Evolutionary conservation across 2,113 vertebrate species (phyloP).

Genomic region (Cichladusa arquata): DNA sequence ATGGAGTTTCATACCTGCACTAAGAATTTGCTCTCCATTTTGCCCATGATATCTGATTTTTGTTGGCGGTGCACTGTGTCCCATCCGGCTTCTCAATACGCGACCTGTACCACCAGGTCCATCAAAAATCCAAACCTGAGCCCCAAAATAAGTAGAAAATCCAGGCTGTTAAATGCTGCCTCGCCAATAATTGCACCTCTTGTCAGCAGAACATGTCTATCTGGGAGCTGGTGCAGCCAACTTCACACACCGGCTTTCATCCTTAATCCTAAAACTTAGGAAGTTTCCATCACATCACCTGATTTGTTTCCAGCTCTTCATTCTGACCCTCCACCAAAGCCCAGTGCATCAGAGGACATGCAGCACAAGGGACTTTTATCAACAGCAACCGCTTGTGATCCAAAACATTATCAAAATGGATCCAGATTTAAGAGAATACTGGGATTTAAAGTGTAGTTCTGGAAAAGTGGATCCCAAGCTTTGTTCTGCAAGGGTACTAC

Average conservation of each 20-base stretch:
- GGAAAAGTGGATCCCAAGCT: background rate
- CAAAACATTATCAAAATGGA: background rate
- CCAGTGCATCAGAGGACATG: background rate
- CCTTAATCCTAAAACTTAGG: background rate
- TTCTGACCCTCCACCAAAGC: background rate
- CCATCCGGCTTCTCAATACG: constrained; percentile 83
- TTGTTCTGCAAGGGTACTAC: background rate
- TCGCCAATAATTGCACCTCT: background rate
- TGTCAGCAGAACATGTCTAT: background rate
- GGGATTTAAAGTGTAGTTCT: background rate
- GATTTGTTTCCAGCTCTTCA: background rate
- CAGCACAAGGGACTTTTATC: background rate
- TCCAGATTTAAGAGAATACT: background rate
- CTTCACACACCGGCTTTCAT: background rate
- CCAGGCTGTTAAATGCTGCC: background rate
- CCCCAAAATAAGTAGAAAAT: background rate
- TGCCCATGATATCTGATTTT: constrained; percentile 87
- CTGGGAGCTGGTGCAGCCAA: background rate
- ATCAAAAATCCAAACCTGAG: constrained; percentile 96
- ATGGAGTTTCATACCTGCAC: constrained; percentile 78
- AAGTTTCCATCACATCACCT: background rate
- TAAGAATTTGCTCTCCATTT: constrained; percentile 90
- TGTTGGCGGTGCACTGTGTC: constrained; percentile 90
- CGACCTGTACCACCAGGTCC: constrained; percentile 85
- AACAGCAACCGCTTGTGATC: background rate